Conservation (phyloP, 2,797 vertebrate species). For the Coranthus polyacanthus region DNA sequence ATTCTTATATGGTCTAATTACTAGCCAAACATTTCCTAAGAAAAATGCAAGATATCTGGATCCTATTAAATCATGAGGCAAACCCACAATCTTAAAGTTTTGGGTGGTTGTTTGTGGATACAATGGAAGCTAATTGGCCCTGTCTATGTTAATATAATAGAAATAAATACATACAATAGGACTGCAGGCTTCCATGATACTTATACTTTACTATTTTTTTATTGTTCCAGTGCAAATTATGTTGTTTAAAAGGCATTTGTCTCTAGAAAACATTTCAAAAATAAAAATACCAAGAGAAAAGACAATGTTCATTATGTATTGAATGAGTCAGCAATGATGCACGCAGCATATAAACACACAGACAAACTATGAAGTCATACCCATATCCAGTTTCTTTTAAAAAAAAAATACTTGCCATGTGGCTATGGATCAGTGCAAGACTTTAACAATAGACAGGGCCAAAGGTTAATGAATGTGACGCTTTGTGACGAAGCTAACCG, state of each 20-base stretch:
- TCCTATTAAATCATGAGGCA: too few relatives aligned
- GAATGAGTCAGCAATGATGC: conserved; percentile 4
- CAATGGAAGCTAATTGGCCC: too few relatives aligned
- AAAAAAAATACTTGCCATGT: conserved; percentile 4
- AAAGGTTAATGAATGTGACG: conserved; percentile 32
- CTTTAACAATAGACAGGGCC: conserved; percentile 51
- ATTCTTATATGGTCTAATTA: background rate
- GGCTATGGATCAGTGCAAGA: background rate
- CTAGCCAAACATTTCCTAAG: background rate
- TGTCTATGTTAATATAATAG: too few relatives aligned
- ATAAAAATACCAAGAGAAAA: too few relatives aligned
- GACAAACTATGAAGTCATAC: conserved; percentile 16
- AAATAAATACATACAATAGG: too few relatives aligned
- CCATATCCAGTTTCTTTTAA: background rate
- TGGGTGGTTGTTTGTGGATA: too few relatives aligned
- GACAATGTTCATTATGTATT: background rate
- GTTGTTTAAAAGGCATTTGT: too few relatives aligned
- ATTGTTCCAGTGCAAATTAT: too few relatives aligned
- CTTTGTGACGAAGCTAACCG: conserved; percentile 8
- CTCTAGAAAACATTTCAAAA: too few relatives aligned
- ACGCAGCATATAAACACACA: background rate
- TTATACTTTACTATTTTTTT: too few relatives aligned
- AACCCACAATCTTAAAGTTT: too few relatives aligned
- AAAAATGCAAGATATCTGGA: background rate
- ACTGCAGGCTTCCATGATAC: too few relatives aligned